Percentiles rank a stretch among this genome's conserved stretches.
These are phyloP conservation scores for Dysdera silvatica DNA, from an alignment of 1,140 invertebrate genomes.

Conservation along the genomic window DNA sequence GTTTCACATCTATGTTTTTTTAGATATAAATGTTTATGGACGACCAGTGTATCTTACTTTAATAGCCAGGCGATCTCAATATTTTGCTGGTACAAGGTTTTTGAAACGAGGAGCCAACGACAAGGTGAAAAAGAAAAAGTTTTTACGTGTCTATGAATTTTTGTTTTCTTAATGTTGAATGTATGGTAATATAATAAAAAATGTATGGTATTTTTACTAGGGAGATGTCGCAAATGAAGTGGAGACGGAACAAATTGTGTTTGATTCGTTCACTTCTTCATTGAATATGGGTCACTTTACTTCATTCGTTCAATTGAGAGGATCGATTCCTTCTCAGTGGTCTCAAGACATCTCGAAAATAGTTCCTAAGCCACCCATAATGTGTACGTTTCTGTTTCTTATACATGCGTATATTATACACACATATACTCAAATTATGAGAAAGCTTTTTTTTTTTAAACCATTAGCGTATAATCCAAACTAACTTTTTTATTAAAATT, in stretches of 20 bases:
- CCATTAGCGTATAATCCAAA: too few relatives aligned
- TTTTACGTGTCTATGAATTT: neutral
- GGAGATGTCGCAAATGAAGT: constrained; percentile 98
- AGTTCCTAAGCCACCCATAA: constrained; percentile 94
- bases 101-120: constrained; percentile 90
- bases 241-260: constrained; percentile 96
- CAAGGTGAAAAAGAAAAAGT: constrained; percentile 56
- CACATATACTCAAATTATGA: neutral
- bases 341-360: constrained; percentile 94
- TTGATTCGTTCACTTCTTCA: constrained; percentile 73
- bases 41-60: constrained; percentile 81
- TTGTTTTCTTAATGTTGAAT: neutral
- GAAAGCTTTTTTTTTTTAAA: neutral
- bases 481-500: too few relatives aligned
- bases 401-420: too few relatives aligned
- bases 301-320: constrained; percentile 81
- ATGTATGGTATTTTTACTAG: too few relatives aligned
- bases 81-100: constrained; percentile 92
- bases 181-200: neutral
- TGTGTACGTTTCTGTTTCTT: constrained; percentile 44
- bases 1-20: too few relatives aligned
- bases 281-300: constrained; percentile 67
- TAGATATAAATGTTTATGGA: constrained; percentile 85
- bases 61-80: constrained; percentile 78
- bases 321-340: constrained; percentile 92